Evolutionary conservation across 1,140 invertebrate genomes (phyloP), one percentile per base, ranked within the genome.

Genomic region (Hylaeus anthracinus): DNA sequence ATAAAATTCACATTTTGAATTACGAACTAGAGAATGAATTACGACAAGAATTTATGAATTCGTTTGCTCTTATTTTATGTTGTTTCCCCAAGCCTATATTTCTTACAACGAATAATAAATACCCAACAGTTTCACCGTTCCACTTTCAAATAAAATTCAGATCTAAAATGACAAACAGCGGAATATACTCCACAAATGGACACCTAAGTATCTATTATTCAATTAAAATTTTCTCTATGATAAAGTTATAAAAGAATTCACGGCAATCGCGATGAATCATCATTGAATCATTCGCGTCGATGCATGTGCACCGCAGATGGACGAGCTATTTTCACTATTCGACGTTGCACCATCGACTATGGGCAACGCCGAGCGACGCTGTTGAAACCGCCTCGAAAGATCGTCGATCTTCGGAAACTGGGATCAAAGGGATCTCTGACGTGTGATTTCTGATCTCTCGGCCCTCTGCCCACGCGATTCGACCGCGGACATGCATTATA

Each of bases 221-320:
- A 26, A 26, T 26, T 26, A 0, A 26, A 26, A 26, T 26, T 26
- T 26, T 26, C 26, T 26, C 26, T 26, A 26, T 26, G 26, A 26
- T 26, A 26, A 26, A 26, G 26, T 26, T 64, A 10, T 51, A 2
- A 26, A 77, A 60, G 65, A 6, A 9, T 72, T 41, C 10, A 10
- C 9, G 15, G 37, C 39, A 12, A 45, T 9, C 4, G 4, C n/a
- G 65, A 66, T 86, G 84, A 86, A 63, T 86, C 84, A 86, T 51
- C 66, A 56, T 77, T 56, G 55, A 82, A 85, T 86, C 70, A 82
- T 86, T 86, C 65, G 58, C 41, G 37, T 45, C 65, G 48, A 69
- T 75, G 6, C 48, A 75, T 14, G 41, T 72, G 78, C 73, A 70
- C 45, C 72, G 69, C 77, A 58, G 69, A 71, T 58, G 55, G 64